Evolutionary conservation across 1,140 invertebrate species (phyloP).

Genomic region (Drosophila arawakana): DNA sequence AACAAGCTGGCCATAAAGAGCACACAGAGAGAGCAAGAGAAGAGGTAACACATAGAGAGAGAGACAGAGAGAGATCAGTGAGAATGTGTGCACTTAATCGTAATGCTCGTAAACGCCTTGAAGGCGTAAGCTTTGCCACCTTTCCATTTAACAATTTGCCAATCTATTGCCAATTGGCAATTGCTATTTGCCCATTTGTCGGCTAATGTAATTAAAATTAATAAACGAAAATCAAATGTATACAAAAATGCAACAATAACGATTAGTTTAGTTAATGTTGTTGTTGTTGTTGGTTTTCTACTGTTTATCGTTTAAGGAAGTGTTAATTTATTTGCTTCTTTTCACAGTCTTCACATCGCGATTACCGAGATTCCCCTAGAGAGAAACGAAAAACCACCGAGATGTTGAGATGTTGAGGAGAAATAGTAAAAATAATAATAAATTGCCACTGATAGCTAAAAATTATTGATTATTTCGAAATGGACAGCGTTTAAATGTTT

Average conservation of each 20-base stretch:
- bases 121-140: slow-evolving; percentile 53
- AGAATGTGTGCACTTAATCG: slow-evolving; percentile 52
- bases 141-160: slow-evolving; percentile 14
- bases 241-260: slow-evolving; percentile 29
- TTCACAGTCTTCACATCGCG: slow-evolving; percentile 8
- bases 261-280: slow-evolving; percentile 45
- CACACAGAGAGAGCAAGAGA: not conserved
- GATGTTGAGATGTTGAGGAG: not conserved
- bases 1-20: too few species aligned
- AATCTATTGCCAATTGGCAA: slow-evolving; percentile 2
- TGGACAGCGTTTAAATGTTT: slow-evolving; percentile 80
- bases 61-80: not conserved
- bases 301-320: slow-evolving; percentile 82
- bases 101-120: slow-evolving; percentile 39
- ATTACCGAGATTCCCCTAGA: slow-evolving; percentile 16
- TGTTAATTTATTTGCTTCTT: slow-evolving; percentile 79
- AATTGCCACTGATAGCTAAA: slow-evolving; percentile 81
- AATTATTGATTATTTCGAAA: slow-evolving; percentile 83
- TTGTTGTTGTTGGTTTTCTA: slow-evolving; percentile 39
- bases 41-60: not conserved
- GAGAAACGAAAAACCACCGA: not conserved
- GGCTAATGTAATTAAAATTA: slow-evolving; percentile 73
- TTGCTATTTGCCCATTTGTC: slow-evolving; percentile 26
- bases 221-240: slow-evolving; percentile 73
- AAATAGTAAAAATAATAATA: slow-evolving; percentile 63